Evolutionary conservation across 1,140 invertebrate species (phyloP).

Genomic region (Metaphire vulgaris): DNA sequence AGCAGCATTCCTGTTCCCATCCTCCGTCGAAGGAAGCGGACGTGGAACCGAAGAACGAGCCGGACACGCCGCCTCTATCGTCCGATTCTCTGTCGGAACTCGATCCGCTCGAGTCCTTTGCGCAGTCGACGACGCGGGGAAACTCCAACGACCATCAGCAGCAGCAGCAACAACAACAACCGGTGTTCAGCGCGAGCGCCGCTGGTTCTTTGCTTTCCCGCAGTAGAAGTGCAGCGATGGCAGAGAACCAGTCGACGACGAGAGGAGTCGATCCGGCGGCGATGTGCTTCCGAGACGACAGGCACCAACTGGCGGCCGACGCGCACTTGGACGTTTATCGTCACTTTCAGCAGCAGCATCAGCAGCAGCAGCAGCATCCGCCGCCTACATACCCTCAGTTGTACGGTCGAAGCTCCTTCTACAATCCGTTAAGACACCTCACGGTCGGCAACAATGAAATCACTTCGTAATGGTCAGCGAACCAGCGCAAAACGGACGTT

Average conservation of each 20-base stretch:
- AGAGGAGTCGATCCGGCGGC: not conserved
- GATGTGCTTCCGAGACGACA: not conserved
- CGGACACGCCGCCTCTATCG: not conserved
- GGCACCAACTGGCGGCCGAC: too few species aligned
- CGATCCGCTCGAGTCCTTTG: not conserved
- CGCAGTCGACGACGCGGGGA: not conserved
- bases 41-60: not conserved
- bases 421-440: not conserved
- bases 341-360: too few species aligned
- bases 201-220: not conserved
- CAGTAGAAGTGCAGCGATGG: not conserved
- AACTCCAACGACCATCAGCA: too few species aligned
- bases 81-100: not conserved
- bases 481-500: not conserved
- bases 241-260: not conserved
- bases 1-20: not conserved
- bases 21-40: not conserved
- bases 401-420: not conserved
- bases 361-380: too few species aligned
- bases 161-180: too few species aligned
- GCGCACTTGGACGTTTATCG: not conserved
- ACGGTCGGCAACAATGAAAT: not conserved
- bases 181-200: not conserved
- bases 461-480: not conserved
- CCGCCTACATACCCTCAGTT: not conserved